These are phyloP conservation scores for Andricus quercusramuli DNA, from an alignment of 2,888 invertebrate genomes.

Conservation along the genomic window DNA sequence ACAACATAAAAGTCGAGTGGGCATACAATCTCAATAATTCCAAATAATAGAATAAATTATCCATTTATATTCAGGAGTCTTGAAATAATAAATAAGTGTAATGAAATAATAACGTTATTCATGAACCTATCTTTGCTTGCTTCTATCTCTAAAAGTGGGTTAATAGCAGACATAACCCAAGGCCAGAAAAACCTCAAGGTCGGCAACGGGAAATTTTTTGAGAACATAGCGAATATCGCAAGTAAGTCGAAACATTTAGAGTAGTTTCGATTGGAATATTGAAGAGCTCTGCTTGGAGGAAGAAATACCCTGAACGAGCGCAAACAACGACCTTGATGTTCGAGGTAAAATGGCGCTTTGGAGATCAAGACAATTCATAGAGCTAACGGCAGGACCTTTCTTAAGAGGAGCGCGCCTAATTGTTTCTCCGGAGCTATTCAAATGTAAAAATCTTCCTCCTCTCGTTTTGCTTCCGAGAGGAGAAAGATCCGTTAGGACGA, in stretches of 20 bases:
- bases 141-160: not conserved
- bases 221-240: not conserved
- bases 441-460: slow-evolving; percentile 50
- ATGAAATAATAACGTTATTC: not conserved
- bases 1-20: not conserved
- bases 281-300: not conserved
- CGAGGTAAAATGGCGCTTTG: slow-evolving; percentile 21
- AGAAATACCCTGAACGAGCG: not conserved
- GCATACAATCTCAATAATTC: not conserved
- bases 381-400: slow-evolving; percentile 49
- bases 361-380: slow-evolving; percentile 27
- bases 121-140: no score
- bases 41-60: not conserved
- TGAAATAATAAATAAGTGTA: not conserved
- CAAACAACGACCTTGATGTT: slow-evolving; percentile 28
- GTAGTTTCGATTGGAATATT: not conserved
- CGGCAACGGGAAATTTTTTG: not conserved
- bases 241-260: not conserved
- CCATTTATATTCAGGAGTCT: not conserved
- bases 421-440: slow-evolving; percentile 54
- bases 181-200: slow-evolving; percentile 14
- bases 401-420: slow-evolving; percentile 54
- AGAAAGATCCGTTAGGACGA: slow-evolving; percentile 71
- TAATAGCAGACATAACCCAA: slow-evolving; percentile 9
- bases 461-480: slow-evolving; percentile 49